A percentile compares a stretch with the other conserved stretches of the same genome.
These are phyloP conservation scores for Galleria mellonella DNA, from an alignment of 1,140 invertebrate genomes.

Conservation along the genomic window DNA sequence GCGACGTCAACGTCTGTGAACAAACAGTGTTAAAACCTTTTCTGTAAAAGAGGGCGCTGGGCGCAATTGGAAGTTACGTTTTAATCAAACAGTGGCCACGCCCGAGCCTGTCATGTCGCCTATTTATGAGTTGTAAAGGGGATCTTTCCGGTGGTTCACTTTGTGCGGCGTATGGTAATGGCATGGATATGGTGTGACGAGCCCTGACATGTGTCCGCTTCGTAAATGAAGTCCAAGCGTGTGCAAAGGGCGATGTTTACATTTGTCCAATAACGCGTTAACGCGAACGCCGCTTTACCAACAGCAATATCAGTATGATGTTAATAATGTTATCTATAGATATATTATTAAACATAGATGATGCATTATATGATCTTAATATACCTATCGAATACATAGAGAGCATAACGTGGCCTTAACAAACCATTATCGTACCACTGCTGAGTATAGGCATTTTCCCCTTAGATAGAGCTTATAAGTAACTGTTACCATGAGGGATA, in stretches of 20 bases:
- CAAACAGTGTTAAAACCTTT: constrained; percentile 34
- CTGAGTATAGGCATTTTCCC: no score
- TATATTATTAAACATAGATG: no score
- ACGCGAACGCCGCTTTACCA: background rate
- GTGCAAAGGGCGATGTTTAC: constrained; percentile 38
- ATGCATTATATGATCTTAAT: no score
- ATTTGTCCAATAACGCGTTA: constrained; percentile 8
- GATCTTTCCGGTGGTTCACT: constrained; percentile 37
- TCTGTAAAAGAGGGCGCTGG: constrained; percentile 32
- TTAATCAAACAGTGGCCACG: constrained; percentile 59
- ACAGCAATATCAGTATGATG: no score
- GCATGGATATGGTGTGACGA: constrained; percentile 47
- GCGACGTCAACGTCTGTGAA: constrained; percentile 30
- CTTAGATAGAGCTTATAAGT: no score
- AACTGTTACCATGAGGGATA: no score
- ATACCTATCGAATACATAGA: no score
- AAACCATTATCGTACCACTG: no score
- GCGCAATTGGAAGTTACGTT: constrained; percentile 45
- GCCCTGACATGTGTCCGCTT: constrained; percentile 56
- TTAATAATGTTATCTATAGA: no score
- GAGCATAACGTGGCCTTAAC: background rate
- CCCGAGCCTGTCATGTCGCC: constrained; percentile 38
- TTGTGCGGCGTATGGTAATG: constrained; percentile 56
- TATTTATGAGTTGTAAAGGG: constrained; percentile 57
- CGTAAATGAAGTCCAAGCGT: constrained; percentile 58